Conservation (phyloP, 2,888 invertebrate genomes). For the Ormyrus thymus region DNA sequence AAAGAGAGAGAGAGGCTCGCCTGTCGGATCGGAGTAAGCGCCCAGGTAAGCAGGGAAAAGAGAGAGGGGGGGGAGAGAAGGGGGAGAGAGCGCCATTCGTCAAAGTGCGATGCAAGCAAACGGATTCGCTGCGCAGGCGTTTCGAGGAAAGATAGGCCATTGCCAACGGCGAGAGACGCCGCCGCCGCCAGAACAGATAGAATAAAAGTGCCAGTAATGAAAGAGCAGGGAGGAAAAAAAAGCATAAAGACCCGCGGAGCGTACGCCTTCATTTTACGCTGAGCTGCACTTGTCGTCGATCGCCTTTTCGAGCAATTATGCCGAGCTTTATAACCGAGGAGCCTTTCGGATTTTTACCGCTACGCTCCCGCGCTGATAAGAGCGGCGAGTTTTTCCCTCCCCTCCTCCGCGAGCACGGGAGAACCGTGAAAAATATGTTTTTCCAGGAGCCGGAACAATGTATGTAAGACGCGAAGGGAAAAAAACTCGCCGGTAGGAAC, state of each 20-base stretch:
- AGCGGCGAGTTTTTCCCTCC: too few relatives aligned
- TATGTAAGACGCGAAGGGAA: not conserved
- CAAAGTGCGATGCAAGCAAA: slow-evolving; percentile 42
- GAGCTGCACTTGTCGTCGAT: too few relatives aligned
- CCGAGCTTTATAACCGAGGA: too few relatives aligned
- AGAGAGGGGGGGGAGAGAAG: not conserved
- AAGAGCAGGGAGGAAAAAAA: not conserved
- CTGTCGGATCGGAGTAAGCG: not conserved
- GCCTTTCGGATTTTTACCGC: too few relatives aligned
- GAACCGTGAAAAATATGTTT: too few relatives aligned
- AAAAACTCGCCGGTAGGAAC: not conserved
- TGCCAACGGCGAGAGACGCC: not conserved
- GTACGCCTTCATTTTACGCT: too few relatives aligned
- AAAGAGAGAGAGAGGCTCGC: slow-evolving; percentile 3
- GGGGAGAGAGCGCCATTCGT: slow-evolving; percentile 1
- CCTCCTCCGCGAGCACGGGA: too few relatives aligned
- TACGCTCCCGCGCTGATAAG: too few relatives aligned
- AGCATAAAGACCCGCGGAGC: too few relatives aligned
- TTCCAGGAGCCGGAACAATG: not conserved
- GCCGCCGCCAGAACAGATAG: not conserved
- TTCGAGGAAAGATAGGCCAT: slow-evolving; percentile 13
- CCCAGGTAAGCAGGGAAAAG: slow-evolving; percentile 11
- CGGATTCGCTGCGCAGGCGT: slow-evolving; percentile 31
- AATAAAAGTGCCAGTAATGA: not conserved
- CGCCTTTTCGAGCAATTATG: too few relatives aligned